Evolutionary conservation across 2,797 vertebrate genomes (phyloP).

Genomic region (Tinamus major): DNA sequence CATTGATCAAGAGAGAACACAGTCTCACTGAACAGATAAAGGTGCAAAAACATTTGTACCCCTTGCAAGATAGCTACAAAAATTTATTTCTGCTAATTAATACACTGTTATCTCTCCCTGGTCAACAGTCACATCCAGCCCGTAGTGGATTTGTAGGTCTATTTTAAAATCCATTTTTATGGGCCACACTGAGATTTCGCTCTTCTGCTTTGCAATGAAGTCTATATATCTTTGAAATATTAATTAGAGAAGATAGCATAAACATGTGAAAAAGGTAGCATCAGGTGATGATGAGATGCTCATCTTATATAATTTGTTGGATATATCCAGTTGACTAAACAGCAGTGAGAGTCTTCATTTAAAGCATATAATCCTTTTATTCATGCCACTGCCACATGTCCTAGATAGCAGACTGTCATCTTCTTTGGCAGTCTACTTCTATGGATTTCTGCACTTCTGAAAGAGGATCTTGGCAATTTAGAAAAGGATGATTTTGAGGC

Average conservation of each 20-base stretch:
- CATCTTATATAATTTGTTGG: not conserved
- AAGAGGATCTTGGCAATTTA: not conserved
- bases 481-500: not conserved
- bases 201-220: not conserved
- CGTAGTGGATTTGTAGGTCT: not conserved
- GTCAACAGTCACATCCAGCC: not conserved
- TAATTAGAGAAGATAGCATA: not conserved
- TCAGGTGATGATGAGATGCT: not conserved
- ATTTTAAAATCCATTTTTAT: not conserved
- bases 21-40: not conserved
- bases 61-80: too few relatives aligned
- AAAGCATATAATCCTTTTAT: fast-evolving
- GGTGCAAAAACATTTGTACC: not conserved
- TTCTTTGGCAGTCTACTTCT: not conserved
- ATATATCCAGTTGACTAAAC: not conserved
- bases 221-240: not conserved
- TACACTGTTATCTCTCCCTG: not conserved
- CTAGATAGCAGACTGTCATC: not conserved
- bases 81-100: not conserved
- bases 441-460: not conserved
- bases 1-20: not conserved
- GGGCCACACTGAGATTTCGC: not conserved
- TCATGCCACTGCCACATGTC: not conserved
- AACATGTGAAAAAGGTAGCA: not conserved
- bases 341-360: not conserved